Evolutionary conservation across 2,113 vertebrate genomes (phyloP).

Genomic region (Felis chaus): DNA sequence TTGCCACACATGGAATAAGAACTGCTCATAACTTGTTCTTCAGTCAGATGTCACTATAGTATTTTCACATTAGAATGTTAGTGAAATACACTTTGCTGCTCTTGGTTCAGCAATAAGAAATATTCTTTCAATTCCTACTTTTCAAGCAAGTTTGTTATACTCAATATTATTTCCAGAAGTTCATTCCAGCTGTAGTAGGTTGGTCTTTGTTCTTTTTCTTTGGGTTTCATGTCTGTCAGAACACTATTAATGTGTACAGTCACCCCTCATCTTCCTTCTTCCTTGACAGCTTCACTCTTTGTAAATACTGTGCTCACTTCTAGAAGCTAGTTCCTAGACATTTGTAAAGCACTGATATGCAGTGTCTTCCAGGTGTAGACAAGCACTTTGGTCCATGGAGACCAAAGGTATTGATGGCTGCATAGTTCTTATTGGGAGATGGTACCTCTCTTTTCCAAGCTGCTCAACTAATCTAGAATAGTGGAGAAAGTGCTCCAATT

Average conservation of each 20-base stretch:
- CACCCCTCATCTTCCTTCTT: background rate
- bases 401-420: background rate
- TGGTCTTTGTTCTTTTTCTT: slow-evolving; percentile 10
- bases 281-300: slow-evolving; percentile 35
- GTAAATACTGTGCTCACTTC: background rate
- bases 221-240: background rate
- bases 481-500: background rate
- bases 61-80: slow-evolving; percentile 63
- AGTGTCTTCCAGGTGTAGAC: background rate
- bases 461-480: background rate
- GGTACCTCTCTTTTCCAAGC: background rate
- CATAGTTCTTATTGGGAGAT: background rate
- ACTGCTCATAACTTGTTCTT: slow-evolving; percentile 62
- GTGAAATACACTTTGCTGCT: slow-evolving; percentile 66
- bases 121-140: slow-evolving; percentile 59
- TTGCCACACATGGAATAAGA: background rate
- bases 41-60: slow-evolving; percentile 44
- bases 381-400: background rate
- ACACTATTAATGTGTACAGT: background rate
- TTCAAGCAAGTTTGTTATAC: slow-evolving; percentile 60
- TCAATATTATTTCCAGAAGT: background rate
- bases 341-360: background rate
- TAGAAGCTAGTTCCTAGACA: background rate
- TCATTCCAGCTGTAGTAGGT: background rate
- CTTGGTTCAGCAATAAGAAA: slow-evolving; percentile 63